Evolutionary conservation across 2,113 vertebrate genomes (phyloP).

Genomic region (Mormyrus lacerda): DNA sequence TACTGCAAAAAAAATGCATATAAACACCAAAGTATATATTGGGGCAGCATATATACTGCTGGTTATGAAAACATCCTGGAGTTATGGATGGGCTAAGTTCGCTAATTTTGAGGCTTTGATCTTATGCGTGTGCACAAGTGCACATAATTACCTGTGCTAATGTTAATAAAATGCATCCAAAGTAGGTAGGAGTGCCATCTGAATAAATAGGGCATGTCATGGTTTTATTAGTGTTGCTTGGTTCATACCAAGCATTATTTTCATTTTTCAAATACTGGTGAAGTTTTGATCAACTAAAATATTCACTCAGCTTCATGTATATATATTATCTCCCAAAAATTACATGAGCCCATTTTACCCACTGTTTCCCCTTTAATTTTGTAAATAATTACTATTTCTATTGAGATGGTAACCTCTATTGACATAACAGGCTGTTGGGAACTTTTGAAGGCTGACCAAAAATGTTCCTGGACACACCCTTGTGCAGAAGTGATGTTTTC

Average conservation of each 20-base stretch:
- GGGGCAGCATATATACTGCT: neutral
- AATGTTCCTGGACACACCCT: constrained; percentile 2
- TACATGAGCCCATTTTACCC: neutral
- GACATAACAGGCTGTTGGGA: neutral
- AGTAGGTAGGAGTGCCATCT: neutral
- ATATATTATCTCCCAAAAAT: neutral
- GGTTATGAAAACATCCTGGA: neutral
- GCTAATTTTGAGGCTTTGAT: neutral
- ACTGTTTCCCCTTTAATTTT: neutral
- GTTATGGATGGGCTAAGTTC: neutral
- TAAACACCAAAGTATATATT: neutral
- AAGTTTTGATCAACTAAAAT: neutral
- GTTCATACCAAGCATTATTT: neutral
- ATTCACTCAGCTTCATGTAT: neutral
- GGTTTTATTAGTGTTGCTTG: neutral
- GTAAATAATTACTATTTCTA: neutral
- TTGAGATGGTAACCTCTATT: no score
- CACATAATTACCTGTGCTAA: neutral
- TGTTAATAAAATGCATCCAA: neutral
- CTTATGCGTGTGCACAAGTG: neutral
- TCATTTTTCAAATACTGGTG: neutral
- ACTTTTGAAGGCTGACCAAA: neutral
- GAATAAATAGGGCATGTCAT: neutral
- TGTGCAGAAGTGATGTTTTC: neutral
- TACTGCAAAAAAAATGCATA: neutral